Evolutionary conservation across 2,113 vertebrate species (phyloP), one percentile per base, ranked within the genome.

Genomic region (Delphinus delphis): DNA sequence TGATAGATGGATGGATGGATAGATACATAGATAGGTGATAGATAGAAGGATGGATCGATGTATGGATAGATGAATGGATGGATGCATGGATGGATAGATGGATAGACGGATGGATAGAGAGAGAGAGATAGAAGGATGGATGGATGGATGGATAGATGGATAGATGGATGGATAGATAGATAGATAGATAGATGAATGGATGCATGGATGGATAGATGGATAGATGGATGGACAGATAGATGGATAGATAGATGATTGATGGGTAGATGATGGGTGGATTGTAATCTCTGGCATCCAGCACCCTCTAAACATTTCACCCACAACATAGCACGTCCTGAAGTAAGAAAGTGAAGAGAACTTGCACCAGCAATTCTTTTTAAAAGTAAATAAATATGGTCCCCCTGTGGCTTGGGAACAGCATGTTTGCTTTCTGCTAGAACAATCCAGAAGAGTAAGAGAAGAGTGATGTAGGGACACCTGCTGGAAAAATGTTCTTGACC

Each of bases 391-490:
- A 33, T 20, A 20, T 0, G 33, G 3, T 44, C 44, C 14, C 1
- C 21, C 1, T 5, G 25, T 3, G n/a, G 18, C 38, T 14, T 26
- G 65, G 74, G 33, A 18, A 8, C 4, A 5, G n/a, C 53, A 47
- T 0, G 7, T 36, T 7, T 28, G 6, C 5, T 53, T 74, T 36
- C 12, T 8, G 23, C 7, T 9, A 26, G 77, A 83, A 55, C n/a
- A 28, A 2, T 41, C 33, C 44, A 63, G 67, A 63, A 47, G 6
- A 80, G 20, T 67, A 26, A 26, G 15, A 23, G 41, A 4, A 65
- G 55, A 8, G 0, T 8, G 12, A 5, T 5, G 1, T 0, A 50
- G 38, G 11, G 11, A 71, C 11, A 38, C 8, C 25, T 15, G 33
- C 4, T 31, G 28, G n/a, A n/a, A 65, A 55, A 15, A 11, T 5